phyloP scores from a whole-genome alignment of 2,797 vertebrate genomes.

The Botia kubotai region DNA sequence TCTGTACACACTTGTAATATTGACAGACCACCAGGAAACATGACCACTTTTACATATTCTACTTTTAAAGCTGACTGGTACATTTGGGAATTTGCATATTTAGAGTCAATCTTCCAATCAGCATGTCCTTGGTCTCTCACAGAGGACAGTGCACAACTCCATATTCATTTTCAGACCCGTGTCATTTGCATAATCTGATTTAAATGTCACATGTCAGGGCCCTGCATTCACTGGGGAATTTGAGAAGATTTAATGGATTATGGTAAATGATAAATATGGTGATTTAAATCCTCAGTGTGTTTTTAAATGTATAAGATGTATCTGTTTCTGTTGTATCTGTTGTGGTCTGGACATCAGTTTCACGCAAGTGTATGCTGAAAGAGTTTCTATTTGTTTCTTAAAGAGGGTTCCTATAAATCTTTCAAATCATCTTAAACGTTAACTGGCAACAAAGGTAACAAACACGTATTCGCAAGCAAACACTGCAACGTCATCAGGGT shows the following conservation, averaged over 20 bases:
- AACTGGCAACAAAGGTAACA: neutral
- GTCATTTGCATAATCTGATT: slow-evolving; percentile 49
- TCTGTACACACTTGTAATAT: slow-evolving; percentile 14
- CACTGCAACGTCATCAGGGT: neutral
- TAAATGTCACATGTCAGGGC: slow-evolving; percentile 44
- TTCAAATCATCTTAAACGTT: neutral
- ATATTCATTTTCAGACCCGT: slow-evolving; percentile 32
- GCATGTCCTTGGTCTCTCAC: slow-evolving; percentile 44
- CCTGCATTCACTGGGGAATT: neutral
- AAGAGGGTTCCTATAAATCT: neutral
- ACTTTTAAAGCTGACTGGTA: slow-evolving; percentile 42
- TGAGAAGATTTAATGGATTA: slow-evolving; percentile 27
- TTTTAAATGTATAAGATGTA: slow-evolving; percentile 58
- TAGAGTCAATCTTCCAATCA: slow-evolving; percentile 40
- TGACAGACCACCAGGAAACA: slow-evolving; percentile 20
- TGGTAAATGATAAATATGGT: slow-evolving; percentile 34
- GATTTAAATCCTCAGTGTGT: neutral
- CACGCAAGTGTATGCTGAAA: neutral
- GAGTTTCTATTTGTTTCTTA: neutral
- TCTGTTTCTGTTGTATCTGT: slow-evolving; percentile 52
- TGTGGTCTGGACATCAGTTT: slow-evolving; percentile 40
- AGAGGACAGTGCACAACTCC: slow-evolving; percentile 42
- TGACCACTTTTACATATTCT: slow-evolving; percentile 35
- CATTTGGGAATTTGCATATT: slow-evolving; percentile 44
- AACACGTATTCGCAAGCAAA: neutral